Evolutionary conservation across 2,797 vertebrate genomes (phyloP), one percentile per base, ranked within the genome.

Genomic region (Oreortyx pictus): DNA sequence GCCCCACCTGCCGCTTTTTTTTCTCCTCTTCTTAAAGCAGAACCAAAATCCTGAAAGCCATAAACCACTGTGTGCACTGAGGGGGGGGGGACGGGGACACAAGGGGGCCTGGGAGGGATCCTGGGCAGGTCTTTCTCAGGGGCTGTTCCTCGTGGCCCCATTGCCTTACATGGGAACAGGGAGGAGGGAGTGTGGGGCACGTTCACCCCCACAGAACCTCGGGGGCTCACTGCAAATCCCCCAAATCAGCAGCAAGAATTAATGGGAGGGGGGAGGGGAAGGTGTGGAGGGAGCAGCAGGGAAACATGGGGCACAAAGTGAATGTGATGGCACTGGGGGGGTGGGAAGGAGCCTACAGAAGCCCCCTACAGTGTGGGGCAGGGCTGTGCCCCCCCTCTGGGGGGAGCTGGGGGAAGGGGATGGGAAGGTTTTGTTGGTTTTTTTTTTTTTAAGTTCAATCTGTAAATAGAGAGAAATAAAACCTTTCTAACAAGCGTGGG

Each of bases 391-490:
- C 23, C 31, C 64, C 64, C 57, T 19, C 0, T 3, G 31, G 3
- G 15, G 17, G 3, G 17, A 6, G 13, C 23, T 3, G 11, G 6
- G n/a, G 14, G 4, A 15, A 15, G 56, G 71, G 33, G 4, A 29
- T 25, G 56, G 52, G 56, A 24, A 35, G 80, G 80, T 5, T 43
- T 65, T 65, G 29, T 79, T 82, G 60, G 60, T 80, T 59, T 10
- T 76, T 95, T 91, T 85, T 8, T 64, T 49, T 23, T 11, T 11
- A 24, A 56, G 82, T 68, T 13, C 79, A 82, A 52, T 93, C 59
- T 97, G 90, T 97, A 97, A 97, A 96, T 96, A 96, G 87, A 95
- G 82, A 95, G 54, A 96, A 97, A 91, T 91, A 90, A 97, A 54
- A 70, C 22, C 68, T 95, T 95, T 94, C 85, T 95, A 92, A 60